Percentiles rank a stretch among this genome's conserved stretches.
phyloP scores from a whole-genome alignment of 2,797 vertebrate genomes.

The Semotilus atromaculatus region DNA sequence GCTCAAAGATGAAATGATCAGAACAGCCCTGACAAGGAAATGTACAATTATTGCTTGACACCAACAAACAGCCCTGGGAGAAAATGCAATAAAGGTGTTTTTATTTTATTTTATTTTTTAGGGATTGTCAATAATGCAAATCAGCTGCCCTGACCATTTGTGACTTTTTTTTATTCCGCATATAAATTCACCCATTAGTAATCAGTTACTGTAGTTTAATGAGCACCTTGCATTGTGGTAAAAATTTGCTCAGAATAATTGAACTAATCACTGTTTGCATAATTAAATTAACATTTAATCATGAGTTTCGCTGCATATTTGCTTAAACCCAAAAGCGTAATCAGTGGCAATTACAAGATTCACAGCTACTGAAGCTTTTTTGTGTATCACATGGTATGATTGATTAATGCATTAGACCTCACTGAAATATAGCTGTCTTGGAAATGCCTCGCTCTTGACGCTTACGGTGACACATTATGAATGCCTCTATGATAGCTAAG shows the following conservation, averaged over 20 bases:
- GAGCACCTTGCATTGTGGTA: constrained; percentile 20
- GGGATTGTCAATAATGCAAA: constrained; percentile 63
- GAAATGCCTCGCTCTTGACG: constrained; percentile 15
- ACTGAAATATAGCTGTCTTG: constrained; percentile 25
- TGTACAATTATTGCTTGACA: constrained; percentile 52
- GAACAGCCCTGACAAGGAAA: constrained; percentile 53
- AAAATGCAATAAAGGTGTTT: constrained; percentile 65
- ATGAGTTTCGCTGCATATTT: constrained; percentile 33
- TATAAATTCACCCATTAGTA: constrained; percentile 23
- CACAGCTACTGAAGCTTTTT: background rate
- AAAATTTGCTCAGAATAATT: constrained; percentile 16
- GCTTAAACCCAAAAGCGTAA: constrained; percentile 22
- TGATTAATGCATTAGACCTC: constrained; percentile 30
- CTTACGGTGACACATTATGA: constrained; percentile 1
- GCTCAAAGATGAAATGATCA: constrained; percentile 75
- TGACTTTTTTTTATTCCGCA: background rate
- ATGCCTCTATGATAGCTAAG: constrained; percentile 1
- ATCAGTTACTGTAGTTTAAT: constrained; percentile 29
- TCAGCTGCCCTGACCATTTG: constrained; percentile 19
- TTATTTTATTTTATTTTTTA: constrained; percentile 57
- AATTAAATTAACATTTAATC: constrained; percentile 42
- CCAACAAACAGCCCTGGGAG: constrained; percentile 54
- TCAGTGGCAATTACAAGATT: constrained; percentile 20
- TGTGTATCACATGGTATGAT: constrained; percentile 13
- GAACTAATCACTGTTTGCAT: constrained; percentile 40